phyloP scores from a whole-genome alignment of 2,797 vertebrate species.

The Eulemur albifrons region DNA sequence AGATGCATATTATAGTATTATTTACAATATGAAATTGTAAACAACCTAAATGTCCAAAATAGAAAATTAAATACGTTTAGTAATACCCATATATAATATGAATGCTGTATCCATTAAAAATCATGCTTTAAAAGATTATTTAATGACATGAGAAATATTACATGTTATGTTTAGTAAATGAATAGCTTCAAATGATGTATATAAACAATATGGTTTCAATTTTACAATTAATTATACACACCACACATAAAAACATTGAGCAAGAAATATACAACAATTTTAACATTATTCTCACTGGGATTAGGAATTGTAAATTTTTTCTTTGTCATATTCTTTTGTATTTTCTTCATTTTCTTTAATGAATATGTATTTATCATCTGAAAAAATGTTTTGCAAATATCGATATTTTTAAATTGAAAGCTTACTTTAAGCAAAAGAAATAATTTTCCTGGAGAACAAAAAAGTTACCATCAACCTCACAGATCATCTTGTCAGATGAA shows the following conservation, averaged over 20 bases:
- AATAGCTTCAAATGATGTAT: neutral
- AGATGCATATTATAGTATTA: neutral
- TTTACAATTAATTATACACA: neutral
- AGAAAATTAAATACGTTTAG: neutral
- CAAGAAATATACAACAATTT: neutral
- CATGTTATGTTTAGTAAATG: neutral
- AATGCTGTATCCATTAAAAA: neutral
- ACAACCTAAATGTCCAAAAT: neutral
- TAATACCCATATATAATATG: neutral
- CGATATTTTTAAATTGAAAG: slow-evolving; percentile 15
- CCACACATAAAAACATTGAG: neutral
- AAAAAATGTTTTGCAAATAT: neutral
- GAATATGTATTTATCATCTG: neutral
- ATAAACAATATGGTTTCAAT: neutral
- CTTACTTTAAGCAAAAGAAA: neutral
- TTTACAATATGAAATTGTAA: slow-evolving; percentile 18
- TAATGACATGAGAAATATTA: neutral
- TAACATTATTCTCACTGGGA: neutral
- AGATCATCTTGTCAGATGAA: neutral
- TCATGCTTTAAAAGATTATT: neutral
- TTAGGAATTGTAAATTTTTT: neutral
- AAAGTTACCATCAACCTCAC: neutral
- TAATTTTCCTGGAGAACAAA: neutral
- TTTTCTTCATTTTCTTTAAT: neutral
- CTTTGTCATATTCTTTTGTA: neutral